Conservation (phyloP, 1,140 invertebrate genomes). For the Temnothorax longispinosus region DNA sequence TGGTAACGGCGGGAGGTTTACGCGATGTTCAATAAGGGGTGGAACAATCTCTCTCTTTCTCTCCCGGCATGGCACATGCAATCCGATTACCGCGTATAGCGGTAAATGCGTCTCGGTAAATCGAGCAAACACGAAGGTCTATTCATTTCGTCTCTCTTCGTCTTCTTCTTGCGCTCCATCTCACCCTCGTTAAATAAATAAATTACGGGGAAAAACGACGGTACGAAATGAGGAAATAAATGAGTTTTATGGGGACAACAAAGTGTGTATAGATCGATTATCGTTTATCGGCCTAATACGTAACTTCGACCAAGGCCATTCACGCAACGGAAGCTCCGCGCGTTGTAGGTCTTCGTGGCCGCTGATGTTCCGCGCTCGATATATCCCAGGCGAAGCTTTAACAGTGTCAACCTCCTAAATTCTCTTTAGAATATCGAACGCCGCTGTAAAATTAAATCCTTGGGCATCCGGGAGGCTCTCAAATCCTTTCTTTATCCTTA, state of each 20-base stretch:
- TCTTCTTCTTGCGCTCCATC: background rate
- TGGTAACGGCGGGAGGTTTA: constrained; percentile 27
- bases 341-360: constrained; percentile 46
- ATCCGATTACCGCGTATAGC: constrained; percentile 52
- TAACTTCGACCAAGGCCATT: constrained; percentile 47
- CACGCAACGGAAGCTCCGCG: constrained; percentile 31
- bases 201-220: background rate
- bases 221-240: background rate
- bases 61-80: background rate
- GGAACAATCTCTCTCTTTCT: background rate
- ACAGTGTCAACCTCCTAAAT: constrained; percentile 5
- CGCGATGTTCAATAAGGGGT: constrained; percentile 35
- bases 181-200: constrained; percentile 6
- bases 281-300: constrained; percentile 46
- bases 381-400: background rate
- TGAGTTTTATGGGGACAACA: constrained; percentile 16
- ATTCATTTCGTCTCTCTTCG: background rate
- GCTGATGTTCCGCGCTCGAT: background rate
- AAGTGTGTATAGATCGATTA: constrained; percentile 11
- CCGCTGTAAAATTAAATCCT: background rate
- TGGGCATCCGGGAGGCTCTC: background rate
- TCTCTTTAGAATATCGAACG: background rate
- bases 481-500: background rate
- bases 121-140: constrained; percentile 24
- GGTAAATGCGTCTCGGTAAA: constrained; percentile 36